phyloP scores from a whole-genome alignment of 2,113 vertebrate genomes.

The Cheirogaleus medius region DNA sequence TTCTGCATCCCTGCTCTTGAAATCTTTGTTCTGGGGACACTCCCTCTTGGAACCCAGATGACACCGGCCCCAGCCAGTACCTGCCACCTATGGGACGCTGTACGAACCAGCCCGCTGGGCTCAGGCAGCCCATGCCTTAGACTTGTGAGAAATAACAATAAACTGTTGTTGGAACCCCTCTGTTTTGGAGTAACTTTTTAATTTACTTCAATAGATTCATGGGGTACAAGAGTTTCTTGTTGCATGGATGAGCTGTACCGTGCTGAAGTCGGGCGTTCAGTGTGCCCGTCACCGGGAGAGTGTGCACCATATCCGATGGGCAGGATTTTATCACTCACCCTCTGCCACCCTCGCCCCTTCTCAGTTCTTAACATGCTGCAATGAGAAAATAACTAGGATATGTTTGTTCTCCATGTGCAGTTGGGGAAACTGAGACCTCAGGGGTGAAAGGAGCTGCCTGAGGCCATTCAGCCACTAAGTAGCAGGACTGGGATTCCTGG shows the following conservation, averaged over 20 bases:
- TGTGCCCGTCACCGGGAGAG: too few species aligned
- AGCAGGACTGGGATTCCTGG: background rate
- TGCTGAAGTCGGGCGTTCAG: too few species aligned
- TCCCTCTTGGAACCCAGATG: background rate
- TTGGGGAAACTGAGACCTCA: too few species aligned
- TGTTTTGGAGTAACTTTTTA: too few species aligned
- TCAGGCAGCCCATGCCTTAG: background rate
- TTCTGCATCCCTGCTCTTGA: background rate
- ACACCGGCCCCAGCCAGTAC: background rate
- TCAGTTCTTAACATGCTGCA: background rate
- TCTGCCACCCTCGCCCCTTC: too few species aligned
- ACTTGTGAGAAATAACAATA: background rate
- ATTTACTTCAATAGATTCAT: too few species aligned
- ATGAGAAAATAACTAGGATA: background rate
- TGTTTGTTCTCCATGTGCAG: background rate
- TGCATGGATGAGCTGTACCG: too few species aligned
- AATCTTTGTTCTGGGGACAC: background rate
- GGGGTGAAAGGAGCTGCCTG: background rate
- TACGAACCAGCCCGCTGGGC: background rate
- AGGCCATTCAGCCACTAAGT: background rate
- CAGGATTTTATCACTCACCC: too few species aligned
- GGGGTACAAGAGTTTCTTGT: too few species aligned
- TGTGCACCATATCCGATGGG: too few species aligned
- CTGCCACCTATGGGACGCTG: background rate
- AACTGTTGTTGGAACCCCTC: background rate